Evolutionary conservation across 2,113 vertebrate species (phyloP), one percentile per base, ranked within the genome.

Genomic region (Thinocorus orbignyianus): DNA sequence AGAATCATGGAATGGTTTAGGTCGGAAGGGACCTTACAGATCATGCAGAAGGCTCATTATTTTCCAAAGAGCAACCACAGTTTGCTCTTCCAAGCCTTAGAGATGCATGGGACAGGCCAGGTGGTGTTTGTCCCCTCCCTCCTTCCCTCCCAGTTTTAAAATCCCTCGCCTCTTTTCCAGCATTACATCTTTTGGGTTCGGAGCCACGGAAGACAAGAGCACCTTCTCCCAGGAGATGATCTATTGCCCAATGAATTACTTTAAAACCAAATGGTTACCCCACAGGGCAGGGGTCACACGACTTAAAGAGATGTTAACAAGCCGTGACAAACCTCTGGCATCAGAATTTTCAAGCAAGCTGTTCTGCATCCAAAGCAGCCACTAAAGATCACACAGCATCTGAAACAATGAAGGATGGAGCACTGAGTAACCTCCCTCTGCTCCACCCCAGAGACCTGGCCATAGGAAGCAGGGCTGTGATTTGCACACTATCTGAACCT

Each of bases 401-500:
- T 93, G 94, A 94, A 48, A 95, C 91, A 92, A 89, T 66, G 82
- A 96, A 73, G 91, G 74, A 18, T 44, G 3, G 51, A 52, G 79
- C 24, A 12, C 89, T 15, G 66, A 92, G 74, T 81, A 93, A 95
- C 96, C 86, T 78, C 81, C n/a, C 89, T 37, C 86, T 91, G 92
- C 91, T 95, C 87, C 72, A 17, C 93, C 73, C 95, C 95, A 94
- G 95, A 91, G 94, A 88, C 95, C 91, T 51, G 84, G 62, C 86
- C 81, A 6, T 84, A 85, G 95, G 89, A 95, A 95, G 91, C 86
- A 68, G 65, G 85, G 48, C 88, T 95, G 88, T 2, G 41, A 95
- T 97, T 96, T 88, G 93, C 94, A 94, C 96, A 96, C 92, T 96
- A 84, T 93, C 95, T 94, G 92, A 96, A 94, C 94, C 86, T 92